Base-by-base conservation (phyloP, 2,888 invertebrate genomes). In the Beris morrisii region DNA sequence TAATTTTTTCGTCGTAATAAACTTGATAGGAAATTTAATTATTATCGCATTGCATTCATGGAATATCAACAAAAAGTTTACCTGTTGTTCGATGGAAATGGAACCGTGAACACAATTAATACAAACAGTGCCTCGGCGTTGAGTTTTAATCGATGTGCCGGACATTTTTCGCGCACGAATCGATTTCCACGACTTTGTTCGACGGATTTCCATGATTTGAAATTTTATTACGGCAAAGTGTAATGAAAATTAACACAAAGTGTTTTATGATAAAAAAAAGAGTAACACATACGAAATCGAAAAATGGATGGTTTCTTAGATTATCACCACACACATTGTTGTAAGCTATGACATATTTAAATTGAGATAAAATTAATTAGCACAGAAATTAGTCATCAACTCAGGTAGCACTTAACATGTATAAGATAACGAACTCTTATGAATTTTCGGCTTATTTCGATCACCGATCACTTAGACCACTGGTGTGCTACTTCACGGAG, bases 141-240 rank as follows among this genome's bases (percentile, higher is more conserved):
- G 28, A 15, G 57, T 74, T 64, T 75, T 75, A 11, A 74, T 66
- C 31, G 75, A 75, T 46, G 73, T 73, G 69, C 74, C 74, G 4
- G 76, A 76, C 61, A 73, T 68, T 68, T 75, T 76, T 54, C 75
- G 73, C 48, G 74, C 73, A 64, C 75, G 73, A 69, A 75, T 72
- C 64, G 75, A 75, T 67, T 75, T 76, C 15, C 74, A 68, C 30
- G 76, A 76, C 70, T 72, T 73, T 31, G 76, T 72, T 28, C 75
- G 73, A 68, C 75, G 72, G 68, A 75, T 69, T 70, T 75, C 76
- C 76, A 75, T 75, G 45, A 54, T 44, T 22, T n/a, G 7, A 46
- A 15, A 48, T 3, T 38, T 38, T 38, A 38, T 38, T 48, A 6
- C 22, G 22, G 7, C 22, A 48, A 53, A 53, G 5, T 22, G 28